Evolutionary conservation across 2,888 invertebrate species (phyloP), one percentile per base, ranked within the genome.

Genomic region (Spisula subtruncata): DNA sequence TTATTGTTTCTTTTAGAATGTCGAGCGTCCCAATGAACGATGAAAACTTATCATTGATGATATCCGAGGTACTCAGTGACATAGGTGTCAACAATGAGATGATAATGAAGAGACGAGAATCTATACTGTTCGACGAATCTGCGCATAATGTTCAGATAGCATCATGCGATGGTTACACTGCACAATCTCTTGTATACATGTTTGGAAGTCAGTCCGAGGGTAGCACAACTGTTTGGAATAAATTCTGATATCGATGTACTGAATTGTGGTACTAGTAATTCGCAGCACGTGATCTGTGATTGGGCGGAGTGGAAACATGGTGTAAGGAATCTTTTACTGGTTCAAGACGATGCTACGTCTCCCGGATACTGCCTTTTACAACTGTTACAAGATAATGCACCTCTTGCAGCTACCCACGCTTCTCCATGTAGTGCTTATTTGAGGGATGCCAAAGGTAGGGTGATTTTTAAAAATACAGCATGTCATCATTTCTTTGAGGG

Each of bases 201-300:
- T 81, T 85, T 56, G 89, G 89, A 10, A 89, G 89, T 79, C 82
- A 82, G 46, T 32, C 85, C 10, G 89, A 89, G 46, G 81, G 89
- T 5, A 71, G 85, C n/a, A 89, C 79, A 29, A 80, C 85, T 20
- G 8, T n/a, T n/a, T n/a, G 85, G 80, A n/a, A 20, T 85, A 14
- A 25, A 32, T 4, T 79, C 85, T 4, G 85, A 85, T 51, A 2
- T 56, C 14, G 85, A 85, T 35, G 32, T 32, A 16, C n/a, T 85
- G 16, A 20, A 1, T 51, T 41, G 41, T 41, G 41, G 41, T 41
- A 41, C 41, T 8, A 41, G 41, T 41, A 54, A 54, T 54, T 18
- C 54, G 4, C 20, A 18, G 2, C 54, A 54, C 20, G 54, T 54
- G 54, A 54, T 54, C 20, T 14, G 14, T 54, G 54, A 54, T 20